phyloP scores from a whole-genome alignment of 1,140 invertebrate species.

The Leptinotarsa texana region DNA sequence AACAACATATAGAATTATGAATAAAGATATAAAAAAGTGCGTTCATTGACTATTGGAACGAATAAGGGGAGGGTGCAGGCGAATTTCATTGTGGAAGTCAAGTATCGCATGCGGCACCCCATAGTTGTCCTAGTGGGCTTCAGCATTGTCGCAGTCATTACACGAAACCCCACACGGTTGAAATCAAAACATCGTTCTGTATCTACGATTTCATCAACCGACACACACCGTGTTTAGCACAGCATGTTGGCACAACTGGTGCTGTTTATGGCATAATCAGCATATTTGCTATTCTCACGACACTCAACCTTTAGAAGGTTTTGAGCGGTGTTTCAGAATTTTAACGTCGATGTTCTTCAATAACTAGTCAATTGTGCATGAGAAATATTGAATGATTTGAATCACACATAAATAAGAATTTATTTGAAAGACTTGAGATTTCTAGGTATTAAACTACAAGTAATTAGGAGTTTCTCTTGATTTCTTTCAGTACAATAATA shows the following conservation, averaged over 20 bases:
- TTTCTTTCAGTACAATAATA: no score
- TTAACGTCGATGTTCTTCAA: neutral
- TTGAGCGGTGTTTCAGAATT: neutral
- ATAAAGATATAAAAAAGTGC: neutral
- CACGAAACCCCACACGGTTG: constrained; percentile 31
- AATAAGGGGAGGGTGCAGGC: neutral
- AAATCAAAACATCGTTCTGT: constrained; percentile 37
- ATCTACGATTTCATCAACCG: constrained; percentile 37
- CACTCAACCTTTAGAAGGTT: constrained; percentile 26
- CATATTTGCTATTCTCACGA: constrained; percentile 35
- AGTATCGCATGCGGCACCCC: constrained; percentile 39
- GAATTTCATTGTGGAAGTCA: constrained; percentile 37
- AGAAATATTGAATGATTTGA: neutral
- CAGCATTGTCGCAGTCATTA: constrained; percentile 38
- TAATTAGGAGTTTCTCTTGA: no score
- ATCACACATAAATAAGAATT: no score
- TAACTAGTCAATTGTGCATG: neutral
- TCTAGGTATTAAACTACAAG: no score
- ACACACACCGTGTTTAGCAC: constrained; percentile 27
- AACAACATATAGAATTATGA: neutral
- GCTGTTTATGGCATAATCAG: constrained; percentile 15
- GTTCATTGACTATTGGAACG: neutral
- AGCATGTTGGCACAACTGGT: constrained; percentile 34
- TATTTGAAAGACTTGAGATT: no score
- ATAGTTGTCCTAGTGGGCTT: constrained; percentile 21